Evolutionary conservation across 2,888 invertebrate genomes (phyloP), one percentile per base, ranked within the genome.

Genomic region (Heliconius charithonia): DNA sequence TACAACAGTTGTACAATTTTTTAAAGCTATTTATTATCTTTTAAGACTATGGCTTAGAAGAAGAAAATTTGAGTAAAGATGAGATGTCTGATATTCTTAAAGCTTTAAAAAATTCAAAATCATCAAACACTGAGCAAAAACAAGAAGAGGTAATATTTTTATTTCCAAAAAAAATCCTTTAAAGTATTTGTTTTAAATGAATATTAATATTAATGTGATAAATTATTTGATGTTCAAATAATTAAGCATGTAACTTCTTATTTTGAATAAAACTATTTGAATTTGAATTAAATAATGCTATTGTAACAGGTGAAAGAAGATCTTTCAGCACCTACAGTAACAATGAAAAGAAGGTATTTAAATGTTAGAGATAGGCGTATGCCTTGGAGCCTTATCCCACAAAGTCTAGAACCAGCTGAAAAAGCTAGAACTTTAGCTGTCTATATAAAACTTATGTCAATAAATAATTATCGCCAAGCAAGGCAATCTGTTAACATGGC

Each of bases 341-440:
- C 83, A 62, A 87, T 94, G 89, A 93, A 92, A 82, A 89, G 94
- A 79, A 87, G 89, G 12, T 92, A 89, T 83, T 80, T 92, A 69
- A 91, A 94, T 87, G 95, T 94, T 0, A 89, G 85, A 83, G 95
- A 95, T 74, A 90, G 93, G 80, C 87, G 95, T 59, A 87, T 95
- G 89, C 95, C 95, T n/a, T 95, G 95, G 95, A 92, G 95, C 80
- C 83, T 95, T 19, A 83, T 95, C 56, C 93, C 95, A 3, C 87
- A 84, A 32, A 84, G 88, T 56, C 84, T 94, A 71, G 90, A 91
- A 32, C 90, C 89, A 65, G 89, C 91, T 41, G 93, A 95, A 81
- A 93, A 93, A 84, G 94, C 94, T 25, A 89, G 90, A 13, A 89
- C 91, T 32, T 86, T 95, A 37, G 92, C 94, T 70, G 92, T 93